A percentile compares a stretch with the other conserved stretches of the same genome.
These are phyloP conservation scores for Cephus pygmeus DNA, from an alignment of 2,888 invertebrate species.

Conservation along the genomic window DNA sequence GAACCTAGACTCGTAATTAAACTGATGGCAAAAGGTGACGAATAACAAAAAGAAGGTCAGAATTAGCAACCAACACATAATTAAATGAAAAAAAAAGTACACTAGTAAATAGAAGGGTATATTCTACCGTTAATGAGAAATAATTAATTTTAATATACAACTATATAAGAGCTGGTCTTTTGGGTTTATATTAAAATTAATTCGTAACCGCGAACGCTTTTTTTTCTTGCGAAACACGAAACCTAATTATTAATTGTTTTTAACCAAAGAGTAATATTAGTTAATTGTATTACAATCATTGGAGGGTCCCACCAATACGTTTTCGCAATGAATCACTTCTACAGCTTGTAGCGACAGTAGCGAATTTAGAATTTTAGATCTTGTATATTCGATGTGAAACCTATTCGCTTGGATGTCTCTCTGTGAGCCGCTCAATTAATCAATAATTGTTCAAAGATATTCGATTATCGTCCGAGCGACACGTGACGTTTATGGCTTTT, in stretches of 20 bases:
- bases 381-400: conserved; percentile 30
- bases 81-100: not conserved
- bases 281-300: conserved; percentile 22
- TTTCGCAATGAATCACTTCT: conserved; percentile 31
- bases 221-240: conserved; percentile 27
- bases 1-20: conserved; percentile 30
- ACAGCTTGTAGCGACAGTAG: conserved; percentile 37
- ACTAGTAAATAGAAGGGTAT: conserved; percentile 12
- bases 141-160: conserved; percentile 54
- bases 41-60: conserved; percentile 3
- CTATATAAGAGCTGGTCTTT: conserved; percentile 54
- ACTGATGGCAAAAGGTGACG: conserved; percentile 8
- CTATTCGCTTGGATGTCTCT: conserved; percentile 43
- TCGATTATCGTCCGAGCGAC: conserved; percentile 3
- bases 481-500: not conserved
- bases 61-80: conserved; percentile 5
- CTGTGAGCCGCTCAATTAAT: conserved; percentile 44
- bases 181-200: conserved; percentile 53
- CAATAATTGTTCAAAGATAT: conserved; percentile 15
- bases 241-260: conserved; percentile 50
- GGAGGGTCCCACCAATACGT: conserved; percentile 31
- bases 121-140: conserved; percentile 13
- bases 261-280: conserved; percentile 63
- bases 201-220: conserved; percentile 31
- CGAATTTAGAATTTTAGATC: conserved; percentile 37